Evolutionary conservation across 2,888 invertebrate species (phyloP).

Genomic region (Epistrophella euchroma): DNA sequence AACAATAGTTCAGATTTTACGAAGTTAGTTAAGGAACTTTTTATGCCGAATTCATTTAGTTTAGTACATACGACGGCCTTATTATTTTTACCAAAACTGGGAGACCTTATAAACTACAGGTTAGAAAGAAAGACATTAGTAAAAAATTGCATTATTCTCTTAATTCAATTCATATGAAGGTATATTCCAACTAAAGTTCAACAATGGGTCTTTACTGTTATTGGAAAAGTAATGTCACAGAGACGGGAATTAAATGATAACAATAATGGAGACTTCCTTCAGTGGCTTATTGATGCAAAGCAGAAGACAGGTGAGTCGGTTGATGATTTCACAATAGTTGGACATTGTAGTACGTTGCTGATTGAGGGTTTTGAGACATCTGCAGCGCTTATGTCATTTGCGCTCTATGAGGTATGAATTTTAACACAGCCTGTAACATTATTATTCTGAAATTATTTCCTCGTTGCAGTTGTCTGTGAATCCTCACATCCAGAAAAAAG

Average conservation of each 20-base stretch:
- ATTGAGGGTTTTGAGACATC: conserved; percentile 81
- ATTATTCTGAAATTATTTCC: background rate
- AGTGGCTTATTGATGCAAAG: conserved; percentile 78
- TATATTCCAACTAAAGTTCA: conserved; percentile 78
- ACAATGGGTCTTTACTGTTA: conserved; percentile 77
- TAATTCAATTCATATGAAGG: conserved; percentile 54
- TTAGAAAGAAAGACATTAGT: conserved; percentile 55
- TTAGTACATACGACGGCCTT: conserved; percentile 78
- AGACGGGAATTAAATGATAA: conserved; percentile 39
- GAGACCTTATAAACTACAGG: conserved; percentile 77
- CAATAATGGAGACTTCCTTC: conserved; percentile 76
- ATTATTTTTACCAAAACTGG: conserved; percentile 78
- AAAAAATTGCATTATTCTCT: background rate
- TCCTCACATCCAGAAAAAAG: conserved; percentile 74
- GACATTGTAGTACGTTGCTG: conserved; percentile 79
- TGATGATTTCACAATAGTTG: conserved; percentile 75
- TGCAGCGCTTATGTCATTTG: conserved; percentile 79
- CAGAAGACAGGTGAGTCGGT: conserved; percentile 75
- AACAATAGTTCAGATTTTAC: conserved; percentile 77
- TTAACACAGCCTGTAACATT: no score
- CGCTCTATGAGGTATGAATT: conserved; percentile 78
- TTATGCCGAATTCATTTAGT: conserved; percentile 78
- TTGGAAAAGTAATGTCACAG: conserved; percentile 70
- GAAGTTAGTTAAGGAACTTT: conserved; percentile 77
- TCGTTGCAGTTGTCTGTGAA: conserved; percentile 65